phyloP scores from a whole-genome alignment of 1,140 invertebrate genomes.

The Tachypleus tridentatus region DNA sequence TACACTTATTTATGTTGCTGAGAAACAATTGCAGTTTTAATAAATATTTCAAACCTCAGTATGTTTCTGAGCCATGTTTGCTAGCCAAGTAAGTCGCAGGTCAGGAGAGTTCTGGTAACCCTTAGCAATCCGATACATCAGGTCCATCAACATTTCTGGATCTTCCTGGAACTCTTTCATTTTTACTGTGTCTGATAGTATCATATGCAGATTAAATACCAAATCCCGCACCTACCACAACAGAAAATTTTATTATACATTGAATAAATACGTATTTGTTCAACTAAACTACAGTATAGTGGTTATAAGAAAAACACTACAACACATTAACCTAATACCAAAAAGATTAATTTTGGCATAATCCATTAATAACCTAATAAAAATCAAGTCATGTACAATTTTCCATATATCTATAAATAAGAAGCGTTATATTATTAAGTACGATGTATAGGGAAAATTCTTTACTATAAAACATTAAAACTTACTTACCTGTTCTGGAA shows the following conservation, averaged over 20 bases:
- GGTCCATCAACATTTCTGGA: constrained; percentile 92
- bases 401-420: neutral
- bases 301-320: neutral
- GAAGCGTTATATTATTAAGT: neutral
- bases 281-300: constrained; percentile 7
- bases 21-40: no score
- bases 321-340: neutral
- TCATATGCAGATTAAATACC: constrained; percentile 96
- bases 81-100: constrained; percentile 86
- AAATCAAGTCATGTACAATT: neutral
- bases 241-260: constrained; percentile 5
- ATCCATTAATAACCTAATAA: no score
- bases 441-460: neutral
- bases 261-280: constrained; percentile 3
- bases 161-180: constrained; percentile 98
- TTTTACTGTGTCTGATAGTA: constrained; percentile 94
- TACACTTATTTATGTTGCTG: no score
- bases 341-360: neutral
- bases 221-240: constrained; percentile 67
- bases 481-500: constrained; percentile 66
- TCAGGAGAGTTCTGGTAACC: constrained; percentile 97
- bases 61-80: constrained; percentile 93
- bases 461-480: neutral
- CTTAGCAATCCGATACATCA: constrained; percentile 97
- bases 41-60: constrained; percentile 42